These are phyloP conservation scores for Orthonychiurus folsomi DNA, from an alignment of 2,888 invertebrate species.

Conservation along the genomic window DNA sequence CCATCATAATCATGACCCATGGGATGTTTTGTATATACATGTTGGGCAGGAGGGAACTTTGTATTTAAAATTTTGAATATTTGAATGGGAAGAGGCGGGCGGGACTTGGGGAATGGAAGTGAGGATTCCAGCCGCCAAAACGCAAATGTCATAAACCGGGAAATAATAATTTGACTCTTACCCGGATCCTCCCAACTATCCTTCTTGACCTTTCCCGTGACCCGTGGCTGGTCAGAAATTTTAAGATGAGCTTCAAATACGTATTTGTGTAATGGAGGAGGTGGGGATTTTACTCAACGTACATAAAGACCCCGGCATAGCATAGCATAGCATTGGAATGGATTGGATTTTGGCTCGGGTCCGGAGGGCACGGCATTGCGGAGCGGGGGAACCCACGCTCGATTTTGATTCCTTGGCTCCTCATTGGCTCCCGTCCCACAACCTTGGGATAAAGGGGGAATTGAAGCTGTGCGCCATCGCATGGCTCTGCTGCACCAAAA, in stretches of 20 bases:
- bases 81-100: conserved; percentile 30
- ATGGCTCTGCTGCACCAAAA: neutral
- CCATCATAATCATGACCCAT: too few species aligned
- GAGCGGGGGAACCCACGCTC: neutral
- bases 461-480: neutral
- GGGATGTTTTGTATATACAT: too few species aligned
- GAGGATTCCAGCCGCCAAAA: neutral
- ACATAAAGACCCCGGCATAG: too few species aligned
- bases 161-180: neutral
- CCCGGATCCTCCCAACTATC: too few species aligned
- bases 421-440: neutral
- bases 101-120: neutral
- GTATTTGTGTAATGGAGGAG: too few species aligned
- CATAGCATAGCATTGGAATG: neutral
- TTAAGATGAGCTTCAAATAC: too few species aligned
- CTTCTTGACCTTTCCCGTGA: too few species aligned
- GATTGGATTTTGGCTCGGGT: neutral
- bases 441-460: neutral
- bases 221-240: too few species aligned
- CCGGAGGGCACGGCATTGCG: neutral
- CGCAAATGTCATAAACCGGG: neutral
- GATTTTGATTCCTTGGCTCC: neutral
- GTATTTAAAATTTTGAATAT: conserved; percentile 36
- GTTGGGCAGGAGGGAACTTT: conserved; percentile 26
- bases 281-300: too few species aligned